Base-by-base conservation (phyloP, 2,113 vertebrate species). In the Melanocharis versteri region DNA sequence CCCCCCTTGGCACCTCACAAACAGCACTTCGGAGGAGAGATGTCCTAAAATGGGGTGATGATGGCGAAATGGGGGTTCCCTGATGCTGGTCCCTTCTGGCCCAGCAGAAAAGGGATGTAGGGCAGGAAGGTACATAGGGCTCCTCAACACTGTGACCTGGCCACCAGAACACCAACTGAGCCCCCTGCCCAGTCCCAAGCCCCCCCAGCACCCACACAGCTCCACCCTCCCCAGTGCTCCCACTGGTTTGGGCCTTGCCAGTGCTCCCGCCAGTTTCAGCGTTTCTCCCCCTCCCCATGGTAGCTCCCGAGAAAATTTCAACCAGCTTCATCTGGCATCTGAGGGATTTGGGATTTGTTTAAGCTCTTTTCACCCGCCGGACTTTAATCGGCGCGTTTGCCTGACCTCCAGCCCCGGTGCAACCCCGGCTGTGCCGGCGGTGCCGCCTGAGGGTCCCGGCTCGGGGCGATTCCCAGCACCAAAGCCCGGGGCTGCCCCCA, bases 301-400 rank as follows among this genome's bases (percentile, higher is more conserved):
- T 5, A 1, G 37, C 90, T 90, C 64, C 53, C 9, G 1, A 83
- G 89, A 48, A 81, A 80, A 30, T 89, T 96, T 89, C 53, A 5
- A 94, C 81, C 83, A n/a, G 76, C 89, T 54, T 95, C 96, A 94
- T 96, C 97, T 69, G 94, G 95, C 95, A 94, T 95, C 94, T 80
- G 95, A 97, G 73, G 94, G 97, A 96, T 65, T 69, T 87, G 94
- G 96, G 97, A 98, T 98, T 98, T 97, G 92, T 92, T 96, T 96
- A 98, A 96, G 97, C 97, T 96, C 95, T 97, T 97, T 97, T 96
- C 96, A 95, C 97, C 94, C 95, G 6, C 79, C 15, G 28, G 96
- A 77, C 96, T 97, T 78, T 94, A 97, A 98, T 95, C 96, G 89
- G 56, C 44, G 60, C 82, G 47, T 97, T 97, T 95, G 95, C 92